Base-by-base conservation (phyloP, 2,797 vertebrate species). In the Melanotaenia maccullochi region DNA sequence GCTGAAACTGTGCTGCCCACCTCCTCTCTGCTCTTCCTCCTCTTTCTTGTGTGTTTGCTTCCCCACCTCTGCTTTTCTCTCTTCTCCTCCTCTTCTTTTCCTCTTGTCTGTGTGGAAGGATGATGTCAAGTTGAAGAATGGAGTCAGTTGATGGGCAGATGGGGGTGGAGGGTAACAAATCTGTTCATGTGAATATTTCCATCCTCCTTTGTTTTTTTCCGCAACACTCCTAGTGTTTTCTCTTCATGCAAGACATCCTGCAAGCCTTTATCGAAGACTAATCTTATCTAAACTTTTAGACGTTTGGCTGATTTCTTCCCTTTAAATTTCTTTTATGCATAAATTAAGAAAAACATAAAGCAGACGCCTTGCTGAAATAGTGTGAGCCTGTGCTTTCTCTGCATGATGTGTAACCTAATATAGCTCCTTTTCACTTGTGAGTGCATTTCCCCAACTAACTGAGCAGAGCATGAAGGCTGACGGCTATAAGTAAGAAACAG, bases 101-200 rank as follows among this genome's bases (percentile, higher is more conserved):
- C 78, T 78, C 68, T 79, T 64, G 80, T 88, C 86, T 87, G 69
- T 68, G 84, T 78, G 76, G 80, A 88, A 64, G 84, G 87, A 85
- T 65, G 85, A 77, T 89, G 88, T 88, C 83, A 90, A 87, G 86
- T 88, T 89, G 85, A 91, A 89, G 85, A 87, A 87, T 83, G 78
- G 74, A 87, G 81, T 75, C 76, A 71, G 82, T 76, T 84, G 91
- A 89, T 69, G 84, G 84, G 79, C 85, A 86, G 82, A 84, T 81
- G 86, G 60, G 82, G 83, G 83, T 75, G 85, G 79, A 74, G 60
- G 52, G 69, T 71, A 81, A 83, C 80, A 82, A 78, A 79, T 82
- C 65, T 65, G 71, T 82, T 92, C 85, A 91, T 81, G 64, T 77
- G 66, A 78, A 60, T 65, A 78, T 73, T 75, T 81, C 73, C 61